Evolutionary conservation across 35 echinoderm and acorn worm species (phyloP).

Genomic region (Eucidaris tribuloides): DNA sequence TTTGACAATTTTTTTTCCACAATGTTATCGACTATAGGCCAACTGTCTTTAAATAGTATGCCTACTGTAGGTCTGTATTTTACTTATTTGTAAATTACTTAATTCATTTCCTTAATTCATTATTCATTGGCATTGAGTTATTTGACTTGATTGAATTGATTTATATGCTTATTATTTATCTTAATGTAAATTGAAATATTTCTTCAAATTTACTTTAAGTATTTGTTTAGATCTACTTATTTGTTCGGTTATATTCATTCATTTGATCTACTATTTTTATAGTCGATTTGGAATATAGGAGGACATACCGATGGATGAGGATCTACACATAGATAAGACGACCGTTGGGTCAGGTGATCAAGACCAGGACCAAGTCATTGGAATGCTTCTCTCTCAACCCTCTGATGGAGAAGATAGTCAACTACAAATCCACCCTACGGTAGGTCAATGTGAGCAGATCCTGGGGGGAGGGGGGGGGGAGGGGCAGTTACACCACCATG

Average conservation of each 20-base stretch:
- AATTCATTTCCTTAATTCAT: too few relatives aligned
- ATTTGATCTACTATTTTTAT: neutral
- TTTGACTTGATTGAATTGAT: too few relatives aligned
- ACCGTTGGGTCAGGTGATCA: neutral
- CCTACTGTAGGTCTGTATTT: too few relatives aligned
- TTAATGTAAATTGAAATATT: slow-evolving; percentile 14
- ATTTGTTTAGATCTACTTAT: neutral
- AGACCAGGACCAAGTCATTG: slow-evolving; percentile 49
- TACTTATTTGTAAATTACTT: too few relatives aligned
- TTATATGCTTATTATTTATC: too few relatives aligned
- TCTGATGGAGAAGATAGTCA: slow-evolving; percentile 35
- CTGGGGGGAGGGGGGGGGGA: too few relatives aligned
- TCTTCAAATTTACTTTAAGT: neutral
- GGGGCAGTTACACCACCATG: neutral
- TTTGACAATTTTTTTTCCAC: too few relatives aligned
- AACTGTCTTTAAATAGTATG: too few relatives aligned
- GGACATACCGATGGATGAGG: neutral
- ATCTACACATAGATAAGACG: slow-evolving; percentile 9
- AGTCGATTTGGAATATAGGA: neutral
- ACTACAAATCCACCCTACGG: slow-evolving; percentile 30
- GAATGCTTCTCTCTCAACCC: slow-evolving; percentile 48
- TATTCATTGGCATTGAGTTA: too few relatives aligned
- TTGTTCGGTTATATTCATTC: neutral
- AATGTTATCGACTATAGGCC: too few relatives aligned
- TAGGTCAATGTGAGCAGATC: slow-evolving; percentile 23